These are phyloP conservation scores for Drosophila erecta DNA, from an alignment of 1,140 invertebrate genomes.

Conservation along the genomic window DNA sequence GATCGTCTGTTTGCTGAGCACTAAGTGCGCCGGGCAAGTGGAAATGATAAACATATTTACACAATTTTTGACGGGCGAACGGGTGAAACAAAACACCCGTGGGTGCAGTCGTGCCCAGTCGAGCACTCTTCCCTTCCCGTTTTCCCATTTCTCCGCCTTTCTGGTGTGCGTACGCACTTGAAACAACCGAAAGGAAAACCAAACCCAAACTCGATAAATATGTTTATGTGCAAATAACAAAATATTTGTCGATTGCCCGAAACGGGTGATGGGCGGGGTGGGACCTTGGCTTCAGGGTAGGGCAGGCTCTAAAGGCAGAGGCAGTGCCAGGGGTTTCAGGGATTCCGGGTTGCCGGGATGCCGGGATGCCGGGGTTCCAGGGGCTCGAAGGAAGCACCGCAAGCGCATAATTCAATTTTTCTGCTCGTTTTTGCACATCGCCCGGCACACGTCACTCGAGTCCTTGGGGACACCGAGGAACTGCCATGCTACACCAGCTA, in stretches of 20 bases:
- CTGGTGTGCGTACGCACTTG: conserved; percentile 7
- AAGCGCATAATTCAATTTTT: conserved; percentile 84
- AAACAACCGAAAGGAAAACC: conserved; percentile 34
- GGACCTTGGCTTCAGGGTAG: conserved; percentile 6
- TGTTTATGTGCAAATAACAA: conserved; percentile 83
- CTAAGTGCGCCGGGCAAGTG: conserved; percentile 80
- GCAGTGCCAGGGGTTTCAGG: conserved; percentile 3
- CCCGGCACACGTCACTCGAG: conserved; percentile 64
- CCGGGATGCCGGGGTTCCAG: not conserved
- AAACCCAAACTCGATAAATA: conserved; percentile 79
- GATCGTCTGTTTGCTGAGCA: conserved; percentile 62
- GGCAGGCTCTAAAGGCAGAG: conserved; percentile 29
- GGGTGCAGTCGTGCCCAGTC: conserved; percentile 52
- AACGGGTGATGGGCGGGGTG: conserved; percentile 17
- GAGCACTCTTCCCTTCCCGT: not conserved
- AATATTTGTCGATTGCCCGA: conserved; percentile 80
- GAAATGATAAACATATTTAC: conserved; percentile 85
- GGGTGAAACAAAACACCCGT: conserved; percentile 82
- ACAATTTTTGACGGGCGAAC: conserved; percentile 84
- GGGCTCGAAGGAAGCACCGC: conserved; percentile 64
- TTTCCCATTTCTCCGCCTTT: too few relatives aligned
- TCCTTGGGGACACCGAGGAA: conserved; percentile 66
- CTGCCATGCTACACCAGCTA: conserved; percentile 20
- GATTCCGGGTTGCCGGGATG: not conserved
- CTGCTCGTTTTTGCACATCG: conserved; percentile 82